Percentiles rank a stretch among this genome's conserved stretches.
Evolutionary conservation across 2,113 vertebrate genomes (phyloP).

Genomic region (Potamarius usumacintae): DNA sequence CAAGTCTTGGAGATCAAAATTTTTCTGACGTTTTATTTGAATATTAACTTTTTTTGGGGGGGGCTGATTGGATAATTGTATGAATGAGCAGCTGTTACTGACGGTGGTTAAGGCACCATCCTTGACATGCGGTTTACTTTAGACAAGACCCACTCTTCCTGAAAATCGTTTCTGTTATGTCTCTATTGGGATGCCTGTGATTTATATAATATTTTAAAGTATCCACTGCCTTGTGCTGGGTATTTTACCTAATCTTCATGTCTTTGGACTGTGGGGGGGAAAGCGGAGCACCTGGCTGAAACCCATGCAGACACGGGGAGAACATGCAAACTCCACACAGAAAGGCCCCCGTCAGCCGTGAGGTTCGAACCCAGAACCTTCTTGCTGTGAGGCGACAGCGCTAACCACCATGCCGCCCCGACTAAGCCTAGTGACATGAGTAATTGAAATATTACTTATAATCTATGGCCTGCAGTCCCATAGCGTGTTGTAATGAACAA

Average conservation of each 20-base stretch:
- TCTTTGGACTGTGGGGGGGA: too few relatives aligned
- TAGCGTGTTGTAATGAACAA: neutral
- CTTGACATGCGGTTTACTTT: neutral
- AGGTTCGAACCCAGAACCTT: too few relatives aligned
- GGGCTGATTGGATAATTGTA: neutral
- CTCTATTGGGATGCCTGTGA: neutral
- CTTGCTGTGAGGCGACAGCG: too few relatives aligned
- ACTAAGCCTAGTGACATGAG: neutral
- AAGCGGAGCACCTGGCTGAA: too few relatives aligned
- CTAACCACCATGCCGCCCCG: too few relatives aligned
- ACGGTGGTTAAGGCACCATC: neutral
- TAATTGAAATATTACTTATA: neutral
- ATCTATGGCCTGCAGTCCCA: neutral
- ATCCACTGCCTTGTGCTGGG: too few relatives aligned
- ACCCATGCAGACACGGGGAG: too few relatives aligned
- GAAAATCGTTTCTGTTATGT: neutral
- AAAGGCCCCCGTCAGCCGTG: too few relatives aligned
- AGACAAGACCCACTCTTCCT: neutral
- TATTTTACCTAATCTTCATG: too few relatives aligned
- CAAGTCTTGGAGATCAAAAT: neutral
- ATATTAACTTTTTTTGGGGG: neutral
- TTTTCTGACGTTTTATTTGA: neutral
- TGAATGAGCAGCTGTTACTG: neutral
- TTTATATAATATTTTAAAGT: too few relatives aligned
- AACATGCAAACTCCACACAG: too few relatives aligned